Evolutionary conservation across 2,888 invertebrate species (phyloP), one percentile per base, ranked within the genome.

Genomic region (Sceliomorpha sp.): DNA sequence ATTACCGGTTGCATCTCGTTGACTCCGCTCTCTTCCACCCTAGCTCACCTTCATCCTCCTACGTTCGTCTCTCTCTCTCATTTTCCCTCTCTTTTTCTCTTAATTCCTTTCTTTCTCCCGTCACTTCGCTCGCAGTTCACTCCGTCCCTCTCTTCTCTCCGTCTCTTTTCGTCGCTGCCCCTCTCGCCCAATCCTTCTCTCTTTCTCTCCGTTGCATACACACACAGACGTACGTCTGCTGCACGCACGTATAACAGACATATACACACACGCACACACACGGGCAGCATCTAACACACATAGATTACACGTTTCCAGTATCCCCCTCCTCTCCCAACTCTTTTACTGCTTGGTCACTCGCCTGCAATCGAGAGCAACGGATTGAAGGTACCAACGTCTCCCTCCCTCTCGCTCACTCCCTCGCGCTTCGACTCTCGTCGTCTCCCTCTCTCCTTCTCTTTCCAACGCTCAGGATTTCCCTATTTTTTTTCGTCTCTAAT

Each of bases 1-100:
- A 75, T 71, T 73, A 73, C 79, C 73, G 74, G 70, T 74, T 74
- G 74, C 76, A 74, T 78, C 74, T 69, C 73, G 74, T 72, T 72
- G 40, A 69, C 77, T 76, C 45, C 47, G 34, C 59, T 69, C 67
- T 69, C 44, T 73, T 69, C 71, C 78, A 64, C 73, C 55, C 67
- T 72, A 58, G 59, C 55, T 64, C 73, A 64, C 64, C 56, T 64
- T 73, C 56, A 26, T 60, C 60, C 60, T 64, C 59, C 67, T 62
- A 47, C 64, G 42, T 39, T 62, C 44, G 42, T 27, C 51, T 47
- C 53, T 32, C 42, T 13, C 58, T 12, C 31, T 59, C 58, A n/a
- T n/a, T 44, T 44, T 59, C 63, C 50, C 59, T 59, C 76, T 31
- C 59, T 13, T 40, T 39, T 31, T 45, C 29, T 45, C 37, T 47